Percentiles rank a stretch among this genome's conserved stretches.
Conservation (phyloP, 2,113 vertebrate species). For the Malurus alboscapulatus region DNA sequence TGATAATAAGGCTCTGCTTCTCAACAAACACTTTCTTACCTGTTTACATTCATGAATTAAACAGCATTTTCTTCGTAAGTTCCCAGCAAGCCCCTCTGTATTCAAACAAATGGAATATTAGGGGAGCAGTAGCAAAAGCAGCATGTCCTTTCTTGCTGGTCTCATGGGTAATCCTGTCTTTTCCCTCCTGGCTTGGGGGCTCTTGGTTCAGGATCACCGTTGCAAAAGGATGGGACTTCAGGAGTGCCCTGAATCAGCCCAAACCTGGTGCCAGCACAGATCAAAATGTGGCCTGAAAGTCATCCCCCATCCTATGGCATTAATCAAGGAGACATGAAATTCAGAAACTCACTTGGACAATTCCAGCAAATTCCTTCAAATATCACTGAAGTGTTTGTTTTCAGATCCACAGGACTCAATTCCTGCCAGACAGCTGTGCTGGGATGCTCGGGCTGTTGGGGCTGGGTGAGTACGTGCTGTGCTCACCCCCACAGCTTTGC, state of each 20-base stretch:
- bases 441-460: not conserved
- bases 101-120: not conserved
- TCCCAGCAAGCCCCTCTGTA: not conserved
- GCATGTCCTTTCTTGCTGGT: not conserved
- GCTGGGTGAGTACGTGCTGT: rapidly evolving
- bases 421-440: not conserved
- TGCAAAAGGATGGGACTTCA: not conserved
- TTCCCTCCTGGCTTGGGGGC: not conserved
- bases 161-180: not conserved
- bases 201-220: not conserved
- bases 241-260: not conserved
- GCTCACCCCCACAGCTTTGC: not conserved
- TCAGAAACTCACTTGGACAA: not conserved
- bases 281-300: not conserved
- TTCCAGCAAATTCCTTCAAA: not conserved
- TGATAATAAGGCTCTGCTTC: not conserved
- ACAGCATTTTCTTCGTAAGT: not conserved
- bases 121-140: not conserved
- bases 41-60: not conserved
- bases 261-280: not conserved
- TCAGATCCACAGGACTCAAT: not conserved
- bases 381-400: not conserved
- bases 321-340: not conserved
- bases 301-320: not conserved
- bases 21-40: not conserved